Conservation (phyloP, 2,888 invertebrate genomes). For the Andrena bucephala region DNA sequence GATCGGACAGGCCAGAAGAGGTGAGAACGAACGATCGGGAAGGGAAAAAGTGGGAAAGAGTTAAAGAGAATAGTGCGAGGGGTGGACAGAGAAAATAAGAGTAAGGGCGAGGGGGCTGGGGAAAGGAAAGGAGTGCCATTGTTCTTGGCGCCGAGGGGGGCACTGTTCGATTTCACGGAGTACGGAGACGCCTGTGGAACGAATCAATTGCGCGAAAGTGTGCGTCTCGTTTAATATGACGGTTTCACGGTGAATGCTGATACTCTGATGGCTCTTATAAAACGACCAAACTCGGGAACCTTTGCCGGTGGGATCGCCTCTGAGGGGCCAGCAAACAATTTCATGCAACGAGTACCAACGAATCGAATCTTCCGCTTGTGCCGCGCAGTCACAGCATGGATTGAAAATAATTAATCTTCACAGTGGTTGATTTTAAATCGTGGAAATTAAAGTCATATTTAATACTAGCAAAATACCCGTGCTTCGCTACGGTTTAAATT, state of each 20-base stretch:
- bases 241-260: constrained; percentile 37
- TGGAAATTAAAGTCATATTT: too few species aligned
- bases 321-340: constrained; percentile 40
- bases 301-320: not conserved
- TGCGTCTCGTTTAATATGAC: constrained; percentile 60
- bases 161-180: constrained; percentile 67
- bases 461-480: too few species aligned
- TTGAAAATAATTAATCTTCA: constrained; percentile 34
- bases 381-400: constrained; percentile 37
- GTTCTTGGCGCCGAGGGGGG: constrained; percentile 62
- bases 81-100: constrained; percentile 3
- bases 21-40: constrained; percentile 44
- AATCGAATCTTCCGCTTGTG: constrained; percentile 48
- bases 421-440: not conserved
- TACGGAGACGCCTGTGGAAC: constrained; percentile 56
- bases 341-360: constrained; percentile 7
- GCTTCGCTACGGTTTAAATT: too few species aligned
- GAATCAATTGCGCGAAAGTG: constrained; percentile 70
- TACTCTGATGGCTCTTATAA: constrained; percentile 44
- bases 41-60: not conserved
- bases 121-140: constrained; percentile 50
- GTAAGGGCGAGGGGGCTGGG: constrained; percentile 4
- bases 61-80: constrained; percentile 1
- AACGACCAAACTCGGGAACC: constrained; percentile 8
- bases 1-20: constrained; percentile 36